Percentiles rank a stretch among this genome's conserved stretches.
phyloP scores from a whole-genome alignment of 2,797 vertebrate species.

The Tolypeutes matacus region DNA sequence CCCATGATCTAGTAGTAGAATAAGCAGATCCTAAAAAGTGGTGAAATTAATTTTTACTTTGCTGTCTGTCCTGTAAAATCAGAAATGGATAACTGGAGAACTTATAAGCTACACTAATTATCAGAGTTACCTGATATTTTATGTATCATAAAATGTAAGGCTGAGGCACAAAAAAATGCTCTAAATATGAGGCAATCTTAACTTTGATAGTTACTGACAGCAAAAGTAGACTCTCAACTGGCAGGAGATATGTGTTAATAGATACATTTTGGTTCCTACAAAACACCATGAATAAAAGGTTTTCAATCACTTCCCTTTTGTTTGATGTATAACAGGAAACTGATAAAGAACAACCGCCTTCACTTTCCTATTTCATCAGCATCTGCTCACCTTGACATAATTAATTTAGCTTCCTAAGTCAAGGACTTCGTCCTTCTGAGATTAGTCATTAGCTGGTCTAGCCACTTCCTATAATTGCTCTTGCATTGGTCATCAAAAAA shows the following conservation, averaged over 20 bases:
- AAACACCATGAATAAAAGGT: slow-evolving; percentile 73
- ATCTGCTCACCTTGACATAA: slow-evolving; percentile 66
- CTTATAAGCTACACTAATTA: slow-evolving; percentile 66
- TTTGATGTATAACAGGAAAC: slow-evolving; percentile 68
- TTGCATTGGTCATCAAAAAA: slow-evolving; percentile 41
- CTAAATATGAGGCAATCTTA: slow-evolving; percentile 76
- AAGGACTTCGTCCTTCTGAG: slow-evolving; percentile 2
- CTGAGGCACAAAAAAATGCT: slow-evolving; percentile 71
- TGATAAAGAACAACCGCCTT: slow-evolving; percentile 66
- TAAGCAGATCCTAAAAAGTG: not conserved
- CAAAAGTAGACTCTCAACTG: slow-evolving; percentile 70
- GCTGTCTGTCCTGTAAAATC: slow-evolving; percentile 71
- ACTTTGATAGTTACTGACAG: slow-evolving; percentile 79
- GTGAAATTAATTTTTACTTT: slow-evolving; percentile 70
- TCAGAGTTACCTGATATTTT: not conserved
- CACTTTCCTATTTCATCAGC: slow-evolving; percentile 64
- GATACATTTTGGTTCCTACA: slow-evolving; percentile 75
- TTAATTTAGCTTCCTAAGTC: slow-evolving; percentile 65
- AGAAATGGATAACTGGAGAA: slow-evolving; percentile 70
- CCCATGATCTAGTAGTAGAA: slow-evolving; percentile 9
- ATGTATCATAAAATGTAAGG: slow-evolving; percentile 67
- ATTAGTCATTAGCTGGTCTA: slow-evolving; percentile 42
- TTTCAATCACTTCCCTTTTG: slow-evolving; percentile 76
- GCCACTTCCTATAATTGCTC: not conserved
- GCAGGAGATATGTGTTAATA: slow-evolving; percentile 78